Conservation (phyloP, 2,888 invertebrate species). For the Metopia argyrocephala region DNA sequence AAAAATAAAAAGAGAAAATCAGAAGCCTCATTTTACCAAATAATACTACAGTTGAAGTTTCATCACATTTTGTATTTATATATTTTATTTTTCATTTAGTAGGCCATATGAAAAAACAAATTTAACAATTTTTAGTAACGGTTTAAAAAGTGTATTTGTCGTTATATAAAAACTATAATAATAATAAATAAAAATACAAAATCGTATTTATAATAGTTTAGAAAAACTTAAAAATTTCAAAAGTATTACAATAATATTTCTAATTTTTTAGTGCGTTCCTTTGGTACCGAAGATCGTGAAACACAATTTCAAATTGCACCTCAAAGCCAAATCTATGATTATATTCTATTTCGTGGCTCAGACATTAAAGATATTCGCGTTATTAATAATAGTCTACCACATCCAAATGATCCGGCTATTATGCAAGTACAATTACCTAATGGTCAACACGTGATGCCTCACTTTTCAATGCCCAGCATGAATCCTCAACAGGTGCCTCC, state of each 20-base stretch:
- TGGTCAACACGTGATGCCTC: conserved; percentile 83
- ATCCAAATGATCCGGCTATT: conserved; percentile 98
- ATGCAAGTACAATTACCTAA: conserved; percentile 92
- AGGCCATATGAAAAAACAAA: no score
- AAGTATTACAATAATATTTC: conserved; percentile 71
- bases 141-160: no score
- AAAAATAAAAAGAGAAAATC: no score
- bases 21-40: no score
- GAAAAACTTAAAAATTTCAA: not conserved
- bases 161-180: no score
- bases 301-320: conserved; percentile 97
- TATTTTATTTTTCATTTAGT: no score
- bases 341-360: conserved; percentile 97
- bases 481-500: conserved; percentile 77
- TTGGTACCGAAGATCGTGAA: conserved; percentile 98
- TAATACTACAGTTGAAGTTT: no score
- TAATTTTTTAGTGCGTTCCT: conserved; percentile 90
- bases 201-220: no score
- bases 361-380: conserved; percentile 99
- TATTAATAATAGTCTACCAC: conserved; percentile 90
- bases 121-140: no score
- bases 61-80: no score
- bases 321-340: conserved; percentile 98
- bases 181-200: not conserved
- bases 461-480: conserved; percentile 86